Evolutionary conservation across 1,140 invertebrate genomes (phyloP).

Genomic region (Megalopta genalis): DNA sequence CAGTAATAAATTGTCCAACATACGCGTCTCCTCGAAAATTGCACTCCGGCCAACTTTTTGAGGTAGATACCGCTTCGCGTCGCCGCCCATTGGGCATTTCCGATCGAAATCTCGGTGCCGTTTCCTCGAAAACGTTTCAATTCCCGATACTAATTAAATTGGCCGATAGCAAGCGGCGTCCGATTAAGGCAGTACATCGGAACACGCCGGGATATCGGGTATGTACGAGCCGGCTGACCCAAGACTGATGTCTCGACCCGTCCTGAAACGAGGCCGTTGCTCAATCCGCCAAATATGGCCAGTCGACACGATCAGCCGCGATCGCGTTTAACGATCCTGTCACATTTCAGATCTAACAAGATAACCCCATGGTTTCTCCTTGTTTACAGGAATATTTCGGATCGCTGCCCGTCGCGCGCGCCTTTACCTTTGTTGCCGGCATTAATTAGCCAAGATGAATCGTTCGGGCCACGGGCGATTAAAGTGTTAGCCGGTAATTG

Average conservation of each 20-base stretch:
- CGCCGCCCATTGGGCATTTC: neutral
- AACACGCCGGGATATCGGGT: neutral
- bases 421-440: constrained; percentile 3
- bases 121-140: constrained; percentile 26
- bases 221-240: neutral
- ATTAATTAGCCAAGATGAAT: constrained; percentile 18
- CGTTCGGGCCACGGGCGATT: neutral
- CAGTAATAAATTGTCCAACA: too few species aligned
- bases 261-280: constrained; percentile 59
- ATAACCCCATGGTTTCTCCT: constrained; percentile 9
- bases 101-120: neutral
- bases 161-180: neutral
- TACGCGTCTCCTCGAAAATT: too few species aligned
- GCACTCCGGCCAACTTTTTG: too few species aligned
- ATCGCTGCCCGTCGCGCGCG: neutral
- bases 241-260: constrained; percentile 30
- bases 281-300: constrained; percentile 62
- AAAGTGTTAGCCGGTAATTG: constrained; percentile 35
- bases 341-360: constrained; percentile 22
- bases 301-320: constrained; percentile 2
- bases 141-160: constrained; percentile 30
- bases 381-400: constrained; percentile 12
- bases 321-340: constrained; percentile 39
- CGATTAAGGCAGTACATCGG: constrained; percentile 30
- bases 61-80: too few species aligned